Evolutionary conservation across 2,113 vertebrate species (phyloP).

Genomic region (Cettia cetti): DNA sequence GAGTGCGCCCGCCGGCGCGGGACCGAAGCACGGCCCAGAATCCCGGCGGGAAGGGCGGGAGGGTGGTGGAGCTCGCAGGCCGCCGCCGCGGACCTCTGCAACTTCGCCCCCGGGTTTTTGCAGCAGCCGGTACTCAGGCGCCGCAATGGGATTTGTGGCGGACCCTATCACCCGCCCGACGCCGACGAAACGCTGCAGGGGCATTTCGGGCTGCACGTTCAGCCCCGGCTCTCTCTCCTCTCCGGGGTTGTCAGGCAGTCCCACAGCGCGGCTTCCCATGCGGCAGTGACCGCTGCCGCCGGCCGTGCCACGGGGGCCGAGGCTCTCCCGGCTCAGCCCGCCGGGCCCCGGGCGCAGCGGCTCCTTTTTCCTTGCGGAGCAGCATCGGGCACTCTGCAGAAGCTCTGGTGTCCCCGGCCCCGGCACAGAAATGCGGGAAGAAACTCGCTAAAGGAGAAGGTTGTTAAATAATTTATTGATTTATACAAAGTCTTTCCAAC

Average conservation of each 20-base stretch:
- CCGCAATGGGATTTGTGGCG: neutral
- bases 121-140: neutral
- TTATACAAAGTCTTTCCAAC: slow-evolving; percentile 85
- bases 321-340: neutral
- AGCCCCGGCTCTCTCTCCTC: rapidly evolving
- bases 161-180: rapidly evolving
- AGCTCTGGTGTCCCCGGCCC: no score
- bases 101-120: neutral
- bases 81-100: rapidly evolving
- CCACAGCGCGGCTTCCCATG: neutral
- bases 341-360: neutral
- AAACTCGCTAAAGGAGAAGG: slow-evolving; percentile 39
- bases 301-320: neutral
- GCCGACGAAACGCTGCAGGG: neutral
- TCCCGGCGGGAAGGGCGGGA: neutral
- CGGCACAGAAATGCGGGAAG: neutral
- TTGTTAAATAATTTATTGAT: slow-evolving; percentile 98
- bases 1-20: neutral
- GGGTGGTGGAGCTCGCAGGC: rapidly evolving
- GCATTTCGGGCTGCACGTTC: neutral
- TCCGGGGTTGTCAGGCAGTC: no score
- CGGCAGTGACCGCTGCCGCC: neutral
- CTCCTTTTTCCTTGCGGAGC: neutral
- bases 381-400: neutral
- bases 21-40: neutral